Conservation (phyloP, 2,113 vertebrate genomes). For the Mastomys natalensis region DNA sequence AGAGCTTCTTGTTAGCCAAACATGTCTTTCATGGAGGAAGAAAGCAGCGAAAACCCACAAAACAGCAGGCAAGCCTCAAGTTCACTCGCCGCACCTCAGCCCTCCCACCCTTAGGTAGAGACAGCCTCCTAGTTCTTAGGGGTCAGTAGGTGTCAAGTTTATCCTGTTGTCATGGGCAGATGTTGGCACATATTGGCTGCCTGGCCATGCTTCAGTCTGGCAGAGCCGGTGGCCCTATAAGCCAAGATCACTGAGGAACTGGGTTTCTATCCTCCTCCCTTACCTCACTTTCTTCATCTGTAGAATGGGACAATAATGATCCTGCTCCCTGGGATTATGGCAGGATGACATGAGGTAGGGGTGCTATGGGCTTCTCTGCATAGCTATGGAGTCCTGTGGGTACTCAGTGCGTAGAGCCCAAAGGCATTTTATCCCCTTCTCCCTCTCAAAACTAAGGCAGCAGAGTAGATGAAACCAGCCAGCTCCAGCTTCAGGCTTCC, state of each 20-base stretch:
- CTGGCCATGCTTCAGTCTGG: background rate
- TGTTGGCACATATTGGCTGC: background rate
- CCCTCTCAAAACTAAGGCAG: background rate
- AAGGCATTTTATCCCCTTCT: background rate
- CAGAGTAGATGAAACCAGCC: background rate
- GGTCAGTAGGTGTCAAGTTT: background rate
- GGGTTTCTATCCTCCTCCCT: background rate
- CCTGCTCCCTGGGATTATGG: background rate
- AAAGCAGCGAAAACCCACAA: background rate
- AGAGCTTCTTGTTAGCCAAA: background rate
- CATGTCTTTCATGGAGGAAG: background rate
- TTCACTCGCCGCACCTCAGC: background rate
- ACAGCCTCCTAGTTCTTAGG: background rate
- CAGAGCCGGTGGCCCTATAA: background rate
- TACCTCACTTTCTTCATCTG: background rate
- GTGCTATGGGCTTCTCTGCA: background rate
- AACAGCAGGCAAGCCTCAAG: background rate
- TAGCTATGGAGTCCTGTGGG: background rate
- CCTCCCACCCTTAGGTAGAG: background rate
- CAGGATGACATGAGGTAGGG: background rate
- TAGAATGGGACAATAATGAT: background rate
- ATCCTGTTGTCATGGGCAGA: accelerated
- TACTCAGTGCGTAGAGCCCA: background rate
- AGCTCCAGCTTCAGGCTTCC: background rate
- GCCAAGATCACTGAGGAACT: background rate